Conservation (phyloP, 2,797 vertebrate species). For the Enteromius argenteus region DNA sequence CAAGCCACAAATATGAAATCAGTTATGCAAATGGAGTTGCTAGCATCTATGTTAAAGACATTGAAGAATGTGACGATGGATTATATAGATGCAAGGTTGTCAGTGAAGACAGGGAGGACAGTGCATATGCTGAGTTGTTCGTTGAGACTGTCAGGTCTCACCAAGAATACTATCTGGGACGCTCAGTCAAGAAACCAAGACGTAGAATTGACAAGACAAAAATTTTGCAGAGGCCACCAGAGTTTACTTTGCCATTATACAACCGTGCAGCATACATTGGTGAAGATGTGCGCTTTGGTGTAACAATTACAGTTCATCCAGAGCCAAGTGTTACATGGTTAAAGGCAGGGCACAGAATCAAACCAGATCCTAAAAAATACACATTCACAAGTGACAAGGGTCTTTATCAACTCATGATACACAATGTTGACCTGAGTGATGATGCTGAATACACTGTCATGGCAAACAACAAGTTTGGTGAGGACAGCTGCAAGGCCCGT, state of each 20-base stretch:
- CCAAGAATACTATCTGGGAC: slow-evolving; percentile 88
- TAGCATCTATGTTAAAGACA: slow-evolving; percentile 95
- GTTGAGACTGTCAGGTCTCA: slow-evolving; percentile 92
- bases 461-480: slow-evolving; percentile 95
- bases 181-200: slow-evolving; percentile 90
- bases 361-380: slow-evolving; percentile 91
- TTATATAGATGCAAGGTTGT: slow-evolving; percentile 94
- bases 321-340: slow-evolving; percentile 96
- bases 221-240: slow-evolving; percentile 91
- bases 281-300: slow-evolving; percentile 95
- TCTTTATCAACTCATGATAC: slow-evolving; percentile 94
- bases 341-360: slow-evolving; percentile 95
- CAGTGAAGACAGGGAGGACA: slow-evolving; percentile 94
- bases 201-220: slow-evolving; percentile 88
- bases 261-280: slow-evolving; percentile 93
- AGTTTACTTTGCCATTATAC: slow-evolving; percentile 96
- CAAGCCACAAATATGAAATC: slow-evolving; percentile 94
- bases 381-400: slow-evolving; percentile 96
- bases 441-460: slow-evolving; percentile 94
- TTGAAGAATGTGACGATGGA: slow-evolving; percentile 92
- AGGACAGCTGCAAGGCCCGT: slow-evolving; percentile 94
- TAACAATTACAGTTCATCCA: slow-evolving; percentile 98
- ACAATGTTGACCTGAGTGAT: slow-evolving; percentile 87
- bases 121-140: slow-evolving; percentile 94
- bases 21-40: slow-evolving; percentile 91